These are phyloP conservation scores for Sphinx pinastri DNA, from an alignment of 2,888 invertebrate species.

Conservation along the genomic window DNA sequence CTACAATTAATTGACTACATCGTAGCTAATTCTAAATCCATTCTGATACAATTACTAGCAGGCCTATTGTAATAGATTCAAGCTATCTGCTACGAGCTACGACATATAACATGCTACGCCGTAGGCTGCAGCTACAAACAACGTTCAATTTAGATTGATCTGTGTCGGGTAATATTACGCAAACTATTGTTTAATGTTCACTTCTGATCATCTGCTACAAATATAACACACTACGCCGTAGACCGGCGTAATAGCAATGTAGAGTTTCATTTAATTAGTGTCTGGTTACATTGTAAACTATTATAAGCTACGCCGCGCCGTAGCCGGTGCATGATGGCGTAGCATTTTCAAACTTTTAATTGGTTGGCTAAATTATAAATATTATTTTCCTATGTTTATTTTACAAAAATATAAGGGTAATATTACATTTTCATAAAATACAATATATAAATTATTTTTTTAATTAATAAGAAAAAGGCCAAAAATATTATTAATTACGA, in stretches of 20 bases:
- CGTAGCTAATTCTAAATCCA: background rate
- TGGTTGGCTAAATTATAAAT: background rate
- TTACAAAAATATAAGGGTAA: too few relatives aligned
- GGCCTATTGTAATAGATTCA: background rate
- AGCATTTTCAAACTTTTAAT: slow-evolving; percentile 10
- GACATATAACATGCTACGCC: background rate
- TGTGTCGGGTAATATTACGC: too few relatives aligned
- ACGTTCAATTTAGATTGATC: background rate
- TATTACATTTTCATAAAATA: too few relatives aligned
- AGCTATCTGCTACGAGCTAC: background rate
- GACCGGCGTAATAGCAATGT: too few relatives aligned
- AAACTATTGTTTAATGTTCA: too few relatives aligned
- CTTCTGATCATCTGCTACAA: too few relatives aligned
- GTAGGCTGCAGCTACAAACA: background rate
- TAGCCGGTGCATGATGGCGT: background rate
- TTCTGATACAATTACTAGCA: background rate
- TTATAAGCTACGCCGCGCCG: background rate
- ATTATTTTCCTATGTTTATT: background rate
- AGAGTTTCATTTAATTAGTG: background rate
- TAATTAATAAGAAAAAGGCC: too few relatives aligned
- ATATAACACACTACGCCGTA: too few relatives aligned
- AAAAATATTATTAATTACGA: too few relatives aligned
- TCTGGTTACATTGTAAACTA: slow-evolving; percentile 1
- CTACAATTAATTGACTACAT: slow-evolving; percentile 6
- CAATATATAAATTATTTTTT: too few relatives aligned